Evolutionary conservation across 2,113 vertebrate genomes (phyloP).

Genomic region (Crotalus viridis): DNA sequence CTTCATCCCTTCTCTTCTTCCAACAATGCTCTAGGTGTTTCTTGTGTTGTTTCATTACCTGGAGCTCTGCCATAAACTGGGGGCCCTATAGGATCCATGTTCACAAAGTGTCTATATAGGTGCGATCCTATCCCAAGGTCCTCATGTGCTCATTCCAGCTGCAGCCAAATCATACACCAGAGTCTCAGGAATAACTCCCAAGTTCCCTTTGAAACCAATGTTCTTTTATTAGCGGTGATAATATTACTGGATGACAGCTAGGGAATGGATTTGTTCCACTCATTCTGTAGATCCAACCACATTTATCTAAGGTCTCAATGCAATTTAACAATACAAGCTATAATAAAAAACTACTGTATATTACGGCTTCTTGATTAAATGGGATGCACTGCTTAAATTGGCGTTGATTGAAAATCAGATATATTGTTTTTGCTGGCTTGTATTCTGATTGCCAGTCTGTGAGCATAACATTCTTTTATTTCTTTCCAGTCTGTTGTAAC

Average conservation of each 20-base stretch:
- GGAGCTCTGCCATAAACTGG: not conserved
- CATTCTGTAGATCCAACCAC: conserved; percentile 2
- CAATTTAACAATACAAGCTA: not conserved
- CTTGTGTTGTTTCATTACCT: not conserved
- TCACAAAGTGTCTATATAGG: not conserved
- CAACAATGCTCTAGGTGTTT: not conserved
- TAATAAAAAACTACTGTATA: not conserved
- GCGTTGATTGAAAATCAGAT: not conserved
- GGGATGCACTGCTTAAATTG: not conserved
- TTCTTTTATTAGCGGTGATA: not conserved
- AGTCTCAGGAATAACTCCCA: not conserved
- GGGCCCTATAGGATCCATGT: not conserved
- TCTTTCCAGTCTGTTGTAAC: not conserved
- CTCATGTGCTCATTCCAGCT: not conserved
- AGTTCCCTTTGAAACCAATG: not conserved
- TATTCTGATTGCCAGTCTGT: not conserved
- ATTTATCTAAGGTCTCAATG: not conserved
- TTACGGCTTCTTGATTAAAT: not conserved
- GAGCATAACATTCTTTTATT: not conserved
- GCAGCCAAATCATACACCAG: not conserved
- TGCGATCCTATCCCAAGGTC: not conserved
- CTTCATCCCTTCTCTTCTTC: not conserved
- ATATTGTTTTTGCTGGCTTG: not conserved
- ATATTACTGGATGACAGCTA: not conserved
- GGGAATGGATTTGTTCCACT: not conserved